phyloP scores from a whole-genome alignment of 2,888 invertebrate species.

The Capitulum mitella region DNA sequence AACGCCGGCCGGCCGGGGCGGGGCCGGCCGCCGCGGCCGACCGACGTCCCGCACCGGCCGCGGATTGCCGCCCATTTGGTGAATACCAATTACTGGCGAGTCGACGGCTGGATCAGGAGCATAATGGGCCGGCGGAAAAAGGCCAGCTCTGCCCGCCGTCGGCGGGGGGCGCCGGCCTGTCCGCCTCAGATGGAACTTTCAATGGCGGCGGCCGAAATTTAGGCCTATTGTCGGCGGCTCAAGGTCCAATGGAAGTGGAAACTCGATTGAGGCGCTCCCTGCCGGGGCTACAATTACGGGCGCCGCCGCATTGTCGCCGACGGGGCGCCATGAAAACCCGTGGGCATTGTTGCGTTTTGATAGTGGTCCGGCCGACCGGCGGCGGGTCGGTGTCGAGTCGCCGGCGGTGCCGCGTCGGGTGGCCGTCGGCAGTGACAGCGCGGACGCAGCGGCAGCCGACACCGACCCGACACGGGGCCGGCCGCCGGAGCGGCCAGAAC shows the following conservation, averaged over 20 bases:
- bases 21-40: no score
- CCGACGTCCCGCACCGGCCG: background rate
- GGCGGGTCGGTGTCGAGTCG: background rate
- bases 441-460: no score
- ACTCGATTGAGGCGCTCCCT: background rate
- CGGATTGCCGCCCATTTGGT: background rate
- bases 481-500: no score
- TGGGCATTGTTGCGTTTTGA: background rate
- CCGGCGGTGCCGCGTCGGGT: background rate
- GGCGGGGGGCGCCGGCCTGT: background rate
- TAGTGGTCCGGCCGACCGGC: background rate
- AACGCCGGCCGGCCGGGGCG: no score
- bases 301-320: background rate
- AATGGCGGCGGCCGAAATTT: background rate
- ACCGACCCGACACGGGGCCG: no score
- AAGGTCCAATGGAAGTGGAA: constrained; percentile 16
- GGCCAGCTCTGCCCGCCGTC: background rate
- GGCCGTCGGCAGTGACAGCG: no score
- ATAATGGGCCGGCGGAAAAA: background rate
- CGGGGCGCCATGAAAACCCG: background rate
- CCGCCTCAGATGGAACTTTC: background rate
- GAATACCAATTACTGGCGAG: background rate
- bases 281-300: background rate
- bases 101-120: background rate
- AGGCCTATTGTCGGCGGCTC: background rate